Percentiles rank a stretch among this genome's conserved stretches.
Conservation (phyloP, 2,888 invertebrate species). For the Diloba caeruleocephala region DNA sequence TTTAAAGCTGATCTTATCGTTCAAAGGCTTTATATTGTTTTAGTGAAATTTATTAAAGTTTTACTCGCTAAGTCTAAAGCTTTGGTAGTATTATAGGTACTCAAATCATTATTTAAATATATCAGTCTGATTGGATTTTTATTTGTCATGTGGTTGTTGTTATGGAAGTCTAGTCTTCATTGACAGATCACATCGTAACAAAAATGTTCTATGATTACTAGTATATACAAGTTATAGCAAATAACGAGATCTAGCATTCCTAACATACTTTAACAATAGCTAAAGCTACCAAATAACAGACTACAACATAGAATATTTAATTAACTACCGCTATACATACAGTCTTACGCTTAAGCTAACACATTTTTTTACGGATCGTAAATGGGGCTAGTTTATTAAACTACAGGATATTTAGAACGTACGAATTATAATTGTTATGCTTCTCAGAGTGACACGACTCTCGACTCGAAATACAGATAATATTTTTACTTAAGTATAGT, state of each 20-base stretch:
- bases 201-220: constrained; percentile 48
- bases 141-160: constrained; percentile 53
- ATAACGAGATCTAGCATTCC: constrained; percentile 86
- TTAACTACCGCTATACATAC: constrained; percentile 70
- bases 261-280: constrained; percentile 73
- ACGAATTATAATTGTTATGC: too few relatives aligned
- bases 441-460: too few relatives aligned
- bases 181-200: constrained; percentile 48
- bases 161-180: constrained; percentile 41
- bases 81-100: constrained; percentile 84
- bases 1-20: constrained; percentile 1
- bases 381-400: too few relatives aligned
- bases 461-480: too few relatives aligned
- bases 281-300: constrained; percentile 63
- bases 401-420: too few relatives aligned
- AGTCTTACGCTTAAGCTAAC: constrained; percentile 81
- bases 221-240: constrained; percentile 65
- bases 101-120: constrained; percentile 63
- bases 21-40: constrained; percentile 8
- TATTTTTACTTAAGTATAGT: too few relatives aligned
- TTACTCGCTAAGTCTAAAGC: constrained; percentile 72
- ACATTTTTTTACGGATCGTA: constrained; percentile 62
- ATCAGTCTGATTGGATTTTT: constrained; percentile 71
- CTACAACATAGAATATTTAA: constrained; percentile 63
- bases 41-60: constrained; percentile 28